These are phyloP conservation scores for Melanotaenia boesemani DNA, from an alignment of 2,797 vertebrate species.

Conservation along the genomic window DNA sequence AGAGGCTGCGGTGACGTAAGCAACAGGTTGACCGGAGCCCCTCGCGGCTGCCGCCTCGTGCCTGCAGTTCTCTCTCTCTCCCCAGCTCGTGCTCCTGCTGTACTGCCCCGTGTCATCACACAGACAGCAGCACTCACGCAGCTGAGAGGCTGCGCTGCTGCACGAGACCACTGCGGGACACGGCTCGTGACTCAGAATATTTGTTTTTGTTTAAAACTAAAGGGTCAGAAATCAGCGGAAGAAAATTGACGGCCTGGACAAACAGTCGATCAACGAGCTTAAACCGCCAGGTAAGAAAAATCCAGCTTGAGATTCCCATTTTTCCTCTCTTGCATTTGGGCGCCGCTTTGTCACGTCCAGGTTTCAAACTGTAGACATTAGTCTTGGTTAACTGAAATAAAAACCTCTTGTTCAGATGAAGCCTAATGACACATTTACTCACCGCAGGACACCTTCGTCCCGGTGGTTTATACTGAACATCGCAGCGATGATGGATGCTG, in stretches of 20 bases:
- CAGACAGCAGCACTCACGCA: background rate
- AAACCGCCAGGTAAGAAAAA: background rate
- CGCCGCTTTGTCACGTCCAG: background rate
- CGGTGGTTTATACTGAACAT: background rate
- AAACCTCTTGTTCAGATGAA: background rate
- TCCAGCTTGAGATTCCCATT: background rate
- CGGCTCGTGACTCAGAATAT: conserved; percentile 30
- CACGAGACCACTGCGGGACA: conserved; percentile 53
- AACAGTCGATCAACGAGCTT: background rate
- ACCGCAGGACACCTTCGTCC: background rate
- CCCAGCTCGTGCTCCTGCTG: conserved; percentile 28
- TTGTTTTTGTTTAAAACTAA: background rate
- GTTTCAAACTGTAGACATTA: background rate
- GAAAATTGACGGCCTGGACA: background rate
- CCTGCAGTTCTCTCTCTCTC: conserved; percentile 27
- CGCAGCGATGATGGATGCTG: background rate
- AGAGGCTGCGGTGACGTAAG: conserved; percentile 43
- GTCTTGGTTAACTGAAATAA: background rate
- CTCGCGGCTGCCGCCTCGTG: conserved; percentile 31
- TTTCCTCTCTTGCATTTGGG: background rate
- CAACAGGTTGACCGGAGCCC: conserved; percentile 54
- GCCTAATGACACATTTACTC: background rate
- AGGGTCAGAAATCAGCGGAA: no score
- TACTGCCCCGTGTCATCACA: conserved; percentile 24
- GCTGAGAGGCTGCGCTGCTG: conserved; percentile 41